Percentiles rank a stretch among this genome's conserved stretches.
These are phyloP conservation scores for Drosophila malerkotliana DNA, from an alignment of 1,140 invertebrate species.

Conservation along the genomic window DNA sequence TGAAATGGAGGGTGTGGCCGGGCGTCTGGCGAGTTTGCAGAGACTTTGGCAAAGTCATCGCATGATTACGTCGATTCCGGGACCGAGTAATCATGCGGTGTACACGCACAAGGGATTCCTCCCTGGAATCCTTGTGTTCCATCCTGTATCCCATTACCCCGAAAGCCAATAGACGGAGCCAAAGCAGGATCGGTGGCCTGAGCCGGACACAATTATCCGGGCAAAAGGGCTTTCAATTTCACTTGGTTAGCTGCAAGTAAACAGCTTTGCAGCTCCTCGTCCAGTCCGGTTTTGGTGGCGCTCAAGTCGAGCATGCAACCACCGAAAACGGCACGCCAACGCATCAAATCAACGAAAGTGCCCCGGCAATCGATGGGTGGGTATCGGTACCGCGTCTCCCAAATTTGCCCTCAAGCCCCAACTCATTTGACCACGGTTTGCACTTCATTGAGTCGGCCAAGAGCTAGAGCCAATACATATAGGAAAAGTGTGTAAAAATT, in stretches of 20 bases:
- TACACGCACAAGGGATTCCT: constrained; percentile 36
- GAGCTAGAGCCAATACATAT: constrained; percentile 10
- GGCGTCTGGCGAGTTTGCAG: constrained; percentile 28
- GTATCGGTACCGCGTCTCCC: constrained; percentile 12
- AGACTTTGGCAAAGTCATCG: constrained; percentile 69
- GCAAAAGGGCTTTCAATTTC: constrained; percentile 75
- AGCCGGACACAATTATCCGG: constrained; percentile 69
- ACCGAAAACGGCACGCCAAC: constrained; percentile 75
- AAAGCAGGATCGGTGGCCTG: constrained; percentile 13
- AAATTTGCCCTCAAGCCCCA: not conserved
- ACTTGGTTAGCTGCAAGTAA: constrained; percentile 75
- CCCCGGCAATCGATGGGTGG: constrained; percentile 18
- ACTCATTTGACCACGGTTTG: constrained; percentile 62
- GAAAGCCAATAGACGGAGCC: constrained; percentile 35
- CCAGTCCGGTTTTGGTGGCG: constrained; percentile 29
- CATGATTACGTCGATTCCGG: constrained; percentile 73
- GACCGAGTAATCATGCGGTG: constrained; percentile 63
- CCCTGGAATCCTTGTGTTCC: constrained; percentile 1
- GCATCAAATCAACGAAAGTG: constrained; percentile 81
- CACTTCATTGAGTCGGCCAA: constrained; percentile 69
- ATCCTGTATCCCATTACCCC: constrained; percentile 41
- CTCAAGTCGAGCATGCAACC: constrained; percentile 76
- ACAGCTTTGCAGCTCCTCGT: constrained; percentile 57
- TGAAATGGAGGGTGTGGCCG: constrained; percentile 23
- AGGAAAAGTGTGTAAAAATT: not conserved